A percentile compares a stretch with the other conserved stretches of the same genome.
These are phyloP conservation scores for Phataginus tetradactyla DNA, from an alignment of 2,797 vertebrate genomes.

Conservation along the genomic window DNA sequence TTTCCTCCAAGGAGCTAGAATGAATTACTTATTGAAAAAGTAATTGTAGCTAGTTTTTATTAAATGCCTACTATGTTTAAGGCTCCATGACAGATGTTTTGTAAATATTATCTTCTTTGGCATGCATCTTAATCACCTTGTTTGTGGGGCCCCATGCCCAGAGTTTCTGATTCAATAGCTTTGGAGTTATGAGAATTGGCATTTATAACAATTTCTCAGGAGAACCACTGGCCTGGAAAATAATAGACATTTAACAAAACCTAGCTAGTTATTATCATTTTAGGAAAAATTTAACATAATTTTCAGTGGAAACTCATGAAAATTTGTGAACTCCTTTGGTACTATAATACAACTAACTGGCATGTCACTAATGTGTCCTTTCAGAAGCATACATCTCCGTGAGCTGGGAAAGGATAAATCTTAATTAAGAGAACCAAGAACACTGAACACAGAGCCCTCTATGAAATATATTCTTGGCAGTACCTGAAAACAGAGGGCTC, in stretches of 20 bases:
- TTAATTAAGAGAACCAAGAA: not conserved
- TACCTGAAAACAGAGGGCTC: not conserved
- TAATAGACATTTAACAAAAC: slow-evolving; percentile 41
- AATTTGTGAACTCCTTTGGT: slow-evolving; percentile 38
- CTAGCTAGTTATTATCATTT: slow-evolving; percentile 47
- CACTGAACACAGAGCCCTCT: not conserved
- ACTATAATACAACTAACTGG: not conserved
- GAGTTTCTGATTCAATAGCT: not conserved
- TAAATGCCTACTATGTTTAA: slow-evolving; percentile 41
- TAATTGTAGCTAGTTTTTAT: slow-evolving; percentile 28
- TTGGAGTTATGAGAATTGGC: not conserved
- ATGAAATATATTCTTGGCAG: not conserved
- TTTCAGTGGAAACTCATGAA: not conserved
- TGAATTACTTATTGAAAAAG: slow-evolving; percentile 39
- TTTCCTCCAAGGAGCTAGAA: not conserved
- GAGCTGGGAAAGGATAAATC: not conserved
- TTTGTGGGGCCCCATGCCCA: not conserved
- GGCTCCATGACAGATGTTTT: not conserved
- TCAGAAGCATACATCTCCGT: not conserved
- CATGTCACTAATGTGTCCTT: not conserved
- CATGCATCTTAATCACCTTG: not conserved
- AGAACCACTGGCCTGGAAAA: slow-evolving; percentile 37
- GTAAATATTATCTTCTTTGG: slow-evolving; percentile 18
- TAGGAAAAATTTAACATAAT: slow-evolving; percentile 37
- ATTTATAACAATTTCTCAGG: slow-evolving; percentile 34